Conservation (phyloP, 2,797 vertebrate genomes). For the Miichthys miiuy region DNA sequence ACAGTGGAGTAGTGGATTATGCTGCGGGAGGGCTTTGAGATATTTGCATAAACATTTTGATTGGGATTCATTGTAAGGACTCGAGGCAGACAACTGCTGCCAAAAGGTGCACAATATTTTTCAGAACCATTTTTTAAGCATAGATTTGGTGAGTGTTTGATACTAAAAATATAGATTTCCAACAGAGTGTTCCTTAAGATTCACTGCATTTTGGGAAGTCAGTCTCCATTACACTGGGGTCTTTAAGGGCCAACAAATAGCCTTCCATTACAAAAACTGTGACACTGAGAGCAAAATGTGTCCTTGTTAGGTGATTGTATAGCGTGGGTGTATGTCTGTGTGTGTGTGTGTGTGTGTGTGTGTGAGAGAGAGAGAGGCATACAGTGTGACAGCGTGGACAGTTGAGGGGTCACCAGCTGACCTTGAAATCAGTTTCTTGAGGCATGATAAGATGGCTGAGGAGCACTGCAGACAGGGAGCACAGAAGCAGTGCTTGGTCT, state of each 20-base stretch:
- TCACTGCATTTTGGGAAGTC: background rate
- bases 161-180: background rate
- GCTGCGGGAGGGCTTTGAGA: background rate
- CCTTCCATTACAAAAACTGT: slow-evolving; percentile 18
- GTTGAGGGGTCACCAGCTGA: slow-evolving; percentile 44
- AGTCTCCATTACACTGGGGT: slow-evolving; percentile 11
- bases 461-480: slow-evolving; percentile 30
- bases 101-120: background rate
- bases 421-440: slow-evolving; percentile 52
- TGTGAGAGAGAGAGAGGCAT: background rate
- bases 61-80: background rate
- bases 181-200: background rate
- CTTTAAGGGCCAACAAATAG: slow-evolving; percentile 17
- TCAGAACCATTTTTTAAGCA: background rate
- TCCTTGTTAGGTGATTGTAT: slow-evolving; percentile 15
- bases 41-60: background rate
- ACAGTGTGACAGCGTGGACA: slow-evolving; percentile 40
- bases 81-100: background rate
- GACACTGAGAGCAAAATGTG: slow-evolving; percentile 19
- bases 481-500: slow-evolving; percentile 31
- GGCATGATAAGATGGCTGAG: slow-evolving; percentile 47
- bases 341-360: slow-evolving; percentile 7
- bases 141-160: slow-evolving; percentile 2
- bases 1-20: background rate
- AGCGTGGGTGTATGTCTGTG: background rate